phyloP scores from a whole-genome alignment of 2,113 vertebrate genomes.

The Cebidichthys violaceus region DNA sequence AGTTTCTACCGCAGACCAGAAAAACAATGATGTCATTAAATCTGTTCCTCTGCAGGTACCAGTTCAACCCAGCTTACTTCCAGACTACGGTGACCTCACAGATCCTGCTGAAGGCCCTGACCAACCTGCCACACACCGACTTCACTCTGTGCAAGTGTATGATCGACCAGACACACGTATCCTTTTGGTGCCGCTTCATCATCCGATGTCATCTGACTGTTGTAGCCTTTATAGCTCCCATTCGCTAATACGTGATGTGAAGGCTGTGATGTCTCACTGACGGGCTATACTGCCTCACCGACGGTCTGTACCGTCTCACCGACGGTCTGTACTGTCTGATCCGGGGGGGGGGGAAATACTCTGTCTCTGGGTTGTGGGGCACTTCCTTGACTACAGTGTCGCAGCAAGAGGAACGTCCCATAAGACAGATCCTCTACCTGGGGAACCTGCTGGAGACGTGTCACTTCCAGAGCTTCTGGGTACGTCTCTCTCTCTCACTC shows the following conservation, averaged over 20 bases:
- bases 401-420: constrained; percentile 93
- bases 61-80: constrained; percentile 97
- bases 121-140: constrained; percentile 96
- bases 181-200: constrained; percentile 74
- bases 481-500: no score
- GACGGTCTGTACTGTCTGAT: no score
- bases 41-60: constrained; percentile 85
- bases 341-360: background rate
- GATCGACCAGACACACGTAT: constrained; percentile 97
- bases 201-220: background rate
- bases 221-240: background rate
- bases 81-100: constrained; percentile 92
- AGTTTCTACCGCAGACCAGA: background rate
- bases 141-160: constrained; percentile 98
- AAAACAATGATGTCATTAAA: background rate
- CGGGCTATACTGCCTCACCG: no score
- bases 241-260: background rate
- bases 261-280: background rate
- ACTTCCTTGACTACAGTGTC: constrained; percentile 85
- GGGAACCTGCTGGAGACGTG: constrained; percentile 94
- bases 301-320: no score
- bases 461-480: constrained; percentile 96
- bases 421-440: constrained; percentile 92
- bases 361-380: constrained; percentile 15
- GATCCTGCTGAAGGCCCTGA: constrained; percentile 96